phyloP scores from a whole-genome alignment of 2,888 invertebrate species.

The Allophyes oxyacanthae region DNA sequence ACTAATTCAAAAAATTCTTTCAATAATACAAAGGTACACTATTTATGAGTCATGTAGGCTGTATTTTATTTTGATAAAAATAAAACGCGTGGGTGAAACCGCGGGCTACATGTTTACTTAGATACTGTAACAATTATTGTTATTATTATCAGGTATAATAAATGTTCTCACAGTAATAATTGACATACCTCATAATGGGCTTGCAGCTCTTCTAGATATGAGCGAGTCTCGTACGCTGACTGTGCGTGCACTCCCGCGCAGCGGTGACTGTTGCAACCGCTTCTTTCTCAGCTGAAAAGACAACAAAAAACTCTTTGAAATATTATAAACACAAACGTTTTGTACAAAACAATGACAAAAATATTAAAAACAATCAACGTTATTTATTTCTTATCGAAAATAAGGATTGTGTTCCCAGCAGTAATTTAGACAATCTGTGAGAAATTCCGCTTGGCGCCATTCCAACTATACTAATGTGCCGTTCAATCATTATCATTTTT shows the following conservation, averaged over 20 bases:
- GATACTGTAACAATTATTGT: too few relatives aligned
- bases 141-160: too few relatives aligned
- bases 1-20: too few relatives aligned
- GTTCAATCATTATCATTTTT: conserved; percentile 42
- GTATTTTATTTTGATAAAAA: too few relatives aligned
- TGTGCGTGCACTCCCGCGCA: conserved; percentile 5
- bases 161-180: not conserved
- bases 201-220: conserved; percentile 3
- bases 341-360: conserved; percentile 52
- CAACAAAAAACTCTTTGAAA: conserved; percentile 59
- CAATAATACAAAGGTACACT: too few relatives aligned
- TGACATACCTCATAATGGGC: conserved; percentile 20
- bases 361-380: conserved; percentile 60
- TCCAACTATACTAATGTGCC: conserved; percentile 63
- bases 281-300: conserved; percentile 61
- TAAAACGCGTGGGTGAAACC: too few relatives aligned
- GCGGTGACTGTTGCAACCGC: conserved; percentile 10
- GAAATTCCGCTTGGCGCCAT: conserved; percentile 68
- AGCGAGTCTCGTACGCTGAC: not conserved
- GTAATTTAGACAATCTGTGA: conserved; percentile 70
- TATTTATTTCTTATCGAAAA: conserved; percentile 67
- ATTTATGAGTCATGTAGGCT: too few relatives aligned
- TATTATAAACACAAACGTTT: conserved; percentile 40
- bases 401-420: conserved; percentile 69
- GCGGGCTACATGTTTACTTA: too few relatives aligned